phyloP scores from a whole-genome alignment of 2,113 vertebrate genomes.

The Nansenia antarctica region DNA sequence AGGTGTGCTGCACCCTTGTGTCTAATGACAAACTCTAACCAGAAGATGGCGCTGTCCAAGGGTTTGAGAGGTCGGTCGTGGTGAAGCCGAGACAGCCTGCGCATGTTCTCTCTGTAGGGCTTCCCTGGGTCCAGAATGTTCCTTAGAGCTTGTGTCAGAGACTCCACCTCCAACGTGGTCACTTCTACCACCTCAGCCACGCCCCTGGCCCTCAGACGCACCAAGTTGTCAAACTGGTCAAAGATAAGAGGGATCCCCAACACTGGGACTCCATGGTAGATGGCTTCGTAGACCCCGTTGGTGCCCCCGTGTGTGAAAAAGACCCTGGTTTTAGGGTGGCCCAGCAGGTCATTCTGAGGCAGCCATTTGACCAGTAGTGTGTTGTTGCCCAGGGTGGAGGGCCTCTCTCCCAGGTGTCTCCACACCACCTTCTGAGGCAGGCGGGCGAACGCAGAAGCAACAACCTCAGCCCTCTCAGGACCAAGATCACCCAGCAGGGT shows the following conservation, averaged over 20 bases:
- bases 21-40: slow-evolving; percentile 66
- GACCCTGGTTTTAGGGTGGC: slow-evolving; percentile 61
- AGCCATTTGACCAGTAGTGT: slow-evolving; percentile 63
- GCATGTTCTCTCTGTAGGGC: slow-evolving; percentile 63
- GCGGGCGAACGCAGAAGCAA: slow-evolving; percentile 60
- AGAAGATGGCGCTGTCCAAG: slow-evolving; percentile 61
- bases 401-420: slow-evolving; percentile 53
- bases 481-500: slow-evolving; percentile 55
- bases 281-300: slow-evolving; percentile 63
- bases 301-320: slow-evolving; percentile 67
- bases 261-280: slow-evolving; percentile 63
- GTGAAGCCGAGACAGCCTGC: slow-evolving; percentile 63
- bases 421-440: slow-evolving; percentile 71
- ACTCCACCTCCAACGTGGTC: slow-evolving; percentile 39
- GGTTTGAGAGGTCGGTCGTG: slow-evolving; percentile 63
- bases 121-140: slow-evolving; percentile 53
- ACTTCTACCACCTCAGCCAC: slow-evolving; percentile 57
- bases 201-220: slow-evolving; percentile 46
- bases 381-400: slow-evolving; percentile 54
- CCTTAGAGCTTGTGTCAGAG: slow-evolving; percentile 47
- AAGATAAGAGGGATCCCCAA: slow-evolving; percentile 64
- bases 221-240: slow-evolving; percentile 66
- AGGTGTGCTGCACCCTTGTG: slow-evolving; percentile 67
- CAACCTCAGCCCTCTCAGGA: slow-evolving; percentile 28
- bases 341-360: slow-evolving; percentile 68